Base-by-base conservation (phyloP, 2,113 vertebrate genomes). In the Anguilla japonica region DNA sequence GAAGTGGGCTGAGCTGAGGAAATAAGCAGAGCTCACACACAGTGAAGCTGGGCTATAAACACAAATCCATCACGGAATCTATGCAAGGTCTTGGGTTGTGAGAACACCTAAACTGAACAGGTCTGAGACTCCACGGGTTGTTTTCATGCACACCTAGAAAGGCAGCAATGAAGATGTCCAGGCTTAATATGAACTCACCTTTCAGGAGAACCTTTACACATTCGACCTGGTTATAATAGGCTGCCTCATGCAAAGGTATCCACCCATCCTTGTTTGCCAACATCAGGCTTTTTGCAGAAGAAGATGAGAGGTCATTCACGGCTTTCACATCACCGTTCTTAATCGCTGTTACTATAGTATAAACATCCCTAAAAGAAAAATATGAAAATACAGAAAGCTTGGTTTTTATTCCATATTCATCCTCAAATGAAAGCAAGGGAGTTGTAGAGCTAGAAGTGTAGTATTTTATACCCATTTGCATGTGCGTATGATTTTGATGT, bases 211-310 rank as follows among this genome's bases (percentile, higher is more conserved):
- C 87, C 90, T 93, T 96, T 83, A 98, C 82, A 88, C 97, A 97
- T 85, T 93, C 93, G 20, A 91, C 90, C 93, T 97, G 95, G 41
- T 97, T 98, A 5, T 96, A 96, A 91, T 95, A 96, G 0, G 97
- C 97, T 0, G 98, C 97, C 91, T 98, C 96, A 0, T 99, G 98
- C 79, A 99, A 91, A 0, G 97, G 97, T 88, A 97, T 94, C 98
- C 98, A 99, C 81, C 97, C 98, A 0, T 98, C 96, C 80, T 95
- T 95, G 92, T 97, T 96, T 84, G 96, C 96, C 86, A 94, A 92
- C 0, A 95, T 93, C 71, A 98, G 96, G 82, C 95, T 90, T 91
- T 93, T 95, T 88, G 97, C 96, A 4, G 94, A 92, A 79, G 97
- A 94, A 89, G 96, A 41, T 39, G 90, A 95, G 93, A 97, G 95